These are phyloP conservation scores for Stomatorhinus walkeri DNA, from an alignment of 2,797 vertebrate species.

Conservation along the genomic window DNA sequence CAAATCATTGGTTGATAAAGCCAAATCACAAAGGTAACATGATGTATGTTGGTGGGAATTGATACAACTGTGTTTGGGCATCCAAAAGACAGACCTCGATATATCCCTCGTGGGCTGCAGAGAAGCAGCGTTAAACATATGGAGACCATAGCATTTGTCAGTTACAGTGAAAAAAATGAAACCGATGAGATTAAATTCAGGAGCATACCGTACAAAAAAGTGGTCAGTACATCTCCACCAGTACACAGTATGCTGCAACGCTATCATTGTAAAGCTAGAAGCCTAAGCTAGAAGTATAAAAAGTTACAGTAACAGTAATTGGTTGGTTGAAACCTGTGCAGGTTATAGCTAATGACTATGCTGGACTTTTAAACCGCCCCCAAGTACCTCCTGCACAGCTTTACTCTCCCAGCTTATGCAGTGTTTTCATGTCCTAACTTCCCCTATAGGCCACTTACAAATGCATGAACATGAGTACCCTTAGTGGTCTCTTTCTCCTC, in stretches of 20 bases:
- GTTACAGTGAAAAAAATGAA: not conserved
- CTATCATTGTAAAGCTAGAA: not conserved
- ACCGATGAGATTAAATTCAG: not conserved
- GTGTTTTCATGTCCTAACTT: not conserved
- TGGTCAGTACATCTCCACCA: not conserved
- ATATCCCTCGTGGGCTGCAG: not conserved
- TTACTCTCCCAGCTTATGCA: not conserved
- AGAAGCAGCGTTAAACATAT: not conserved
- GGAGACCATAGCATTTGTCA: not conserved
- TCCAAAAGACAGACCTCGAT: not conserved
- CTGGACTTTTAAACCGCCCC: not conserved
- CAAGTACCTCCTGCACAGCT: not conserved
- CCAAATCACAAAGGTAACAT: not conserved
- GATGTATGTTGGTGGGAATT: not conserved
- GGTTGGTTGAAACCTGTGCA: not conserved
- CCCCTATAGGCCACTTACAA: not conserved
- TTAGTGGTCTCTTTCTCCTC: not conserved
- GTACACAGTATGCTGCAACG: not conserved
- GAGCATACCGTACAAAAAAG: not conserved
- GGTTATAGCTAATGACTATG: not conserved
- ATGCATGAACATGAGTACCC: not conserved
- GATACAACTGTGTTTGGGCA: not conserved
- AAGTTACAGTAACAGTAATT: not conserved
- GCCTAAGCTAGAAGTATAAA: not conserved
- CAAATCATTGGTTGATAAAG: not conserved